Evolutionary conservation across 2,113 vertebrate genomes (phyloP).

Genomic region (Larimichthys polyactis): DNA sequence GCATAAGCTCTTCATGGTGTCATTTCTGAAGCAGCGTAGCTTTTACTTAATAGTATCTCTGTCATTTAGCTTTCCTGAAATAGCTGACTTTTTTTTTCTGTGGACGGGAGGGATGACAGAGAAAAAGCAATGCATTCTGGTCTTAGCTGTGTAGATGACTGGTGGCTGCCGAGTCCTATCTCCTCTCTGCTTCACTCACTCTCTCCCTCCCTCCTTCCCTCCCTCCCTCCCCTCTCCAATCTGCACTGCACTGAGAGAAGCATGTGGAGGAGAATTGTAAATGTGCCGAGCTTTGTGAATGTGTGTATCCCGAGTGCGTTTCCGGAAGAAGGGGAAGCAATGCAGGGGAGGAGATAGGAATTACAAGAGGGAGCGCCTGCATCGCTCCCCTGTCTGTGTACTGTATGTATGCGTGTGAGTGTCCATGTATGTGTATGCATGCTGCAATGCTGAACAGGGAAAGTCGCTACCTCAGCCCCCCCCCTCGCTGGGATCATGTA

Average conservation of each 20-base stretch:
- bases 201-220: constrained; percentile 33
- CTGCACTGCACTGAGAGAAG: constrained; percentile 79
- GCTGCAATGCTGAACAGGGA: constrained; percentile 78
- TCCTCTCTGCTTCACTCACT: constrained; percentile 72
- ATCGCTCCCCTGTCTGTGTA: constrained; percentile 34
- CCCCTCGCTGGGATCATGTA: constrained; percentile 79
- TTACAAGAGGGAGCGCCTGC: constrained; percentile 42
- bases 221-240: constrained; percentile 51
- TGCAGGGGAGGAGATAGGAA: constrained; percentile 52
- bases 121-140: constrained; percentile 85
- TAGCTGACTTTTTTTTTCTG: constrained; percentile 48
- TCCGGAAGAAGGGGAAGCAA: constrained; percentile 42
- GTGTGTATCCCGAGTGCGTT: constrained; percentile 53
- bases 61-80: constrained; percentile 42
- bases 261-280: constrained; percentile 81
- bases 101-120: constrained; percentile 9
- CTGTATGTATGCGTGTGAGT: constrained; percentile 45
- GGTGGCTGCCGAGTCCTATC: constrained; percentile 77
- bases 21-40: constrained; percentile 4
- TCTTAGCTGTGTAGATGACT: constrained; percentile 76
- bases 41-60: constrained; percentile 20
- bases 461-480: constrained; percentile 65
- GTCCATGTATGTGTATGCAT: constrained; percentile 49
- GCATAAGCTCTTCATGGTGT: constrained; percentile 6
- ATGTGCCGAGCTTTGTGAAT: constrained; percentile 69